Conservation (phyloP, 2,113 vertebrate species). For the Sinocyclocheilus rhinocerous region DNA sequence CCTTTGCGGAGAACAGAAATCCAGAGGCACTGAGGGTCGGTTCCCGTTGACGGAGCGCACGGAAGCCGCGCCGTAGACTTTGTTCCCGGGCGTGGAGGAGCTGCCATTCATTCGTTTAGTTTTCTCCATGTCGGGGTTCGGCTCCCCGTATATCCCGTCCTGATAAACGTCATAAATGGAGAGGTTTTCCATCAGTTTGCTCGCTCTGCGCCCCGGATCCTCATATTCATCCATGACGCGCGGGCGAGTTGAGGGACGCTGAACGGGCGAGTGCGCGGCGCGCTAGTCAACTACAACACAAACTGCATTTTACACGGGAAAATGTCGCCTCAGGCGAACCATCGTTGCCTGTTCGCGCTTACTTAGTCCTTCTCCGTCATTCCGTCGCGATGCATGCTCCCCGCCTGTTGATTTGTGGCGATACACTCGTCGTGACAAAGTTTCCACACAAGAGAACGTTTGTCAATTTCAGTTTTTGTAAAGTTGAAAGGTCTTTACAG, state of each 20-base stretch:
- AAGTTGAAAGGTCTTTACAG: too few relatives aligned
- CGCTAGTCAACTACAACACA: too few relatives aligned
- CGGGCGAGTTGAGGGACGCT: conserved; percentile 60
- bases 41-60: conserved; percentile 74
- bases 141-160: conserved; percentile 75
- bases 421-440: too few relatives aligned
- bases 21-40: conserved; percentile 69
- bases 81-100: conserved; percentile 72
- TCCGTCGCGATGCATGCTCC: too few relatives aligned
- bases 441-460: too few relatives aligned
- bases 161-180: conserved; percentile 77
- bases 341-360: too few relatives aligned
- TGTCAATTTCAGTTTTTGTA: too few relatives aligned
- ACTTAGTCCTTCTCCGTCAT: too few relatives aligned
- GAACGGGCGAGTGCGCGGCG: too few relatives aligned
- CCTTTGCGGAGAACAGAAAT: conserved; percentile 72
- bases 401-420: too few relatives aligned
- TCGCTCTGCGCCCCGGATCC: conserved; percentile 71
- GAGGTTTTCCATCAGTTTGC: conserved; percentile 84
- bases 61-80: conserved; percentile 75
- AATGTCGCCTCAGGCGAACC: too few relatives aligned
- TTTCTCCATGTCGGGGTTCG: conserved; percentile 74
- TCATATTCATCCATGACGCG: conserved; percentile 82
- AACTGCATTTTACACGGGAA: too few relatives aligned
- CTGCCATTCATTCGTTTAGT: conserved; percentile 77